Evolutionary conservation across 1,140 invertebrate species (phyloP), one percentile per base, ranked within the genome.

Genomic region (Andrena cerasifolii): DNA sequence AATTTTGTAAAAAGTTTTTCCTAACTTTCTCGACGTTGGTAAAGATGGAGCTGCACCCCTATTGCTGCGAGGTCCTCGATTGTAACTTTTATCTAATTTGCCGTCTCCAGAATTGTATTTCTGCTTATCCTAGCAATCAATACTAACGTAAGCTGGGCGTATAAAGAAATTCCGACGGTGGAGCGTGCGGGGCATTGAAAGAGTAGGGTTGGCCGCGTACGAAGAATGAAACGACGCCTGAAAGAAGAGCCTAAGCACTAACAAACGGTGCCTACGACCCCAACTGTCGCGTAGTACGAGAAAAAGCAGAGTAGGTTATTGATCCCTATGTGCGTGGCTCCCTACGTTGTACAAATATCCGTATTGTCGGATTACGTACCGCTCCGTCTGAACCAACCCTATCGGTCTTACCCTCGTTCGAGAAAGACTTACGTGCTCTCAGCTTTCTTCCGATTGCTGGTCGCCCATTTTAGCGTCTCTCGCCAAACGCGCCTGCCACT

Each of bases 231-330:
- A 33, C 18, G 12, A 51, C 3, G 36, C 1, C 12, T 16, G 14
- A 31, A 0, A 24, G 28, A 36, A 24, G 14, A 36, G 24, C 1
- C 0, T 53, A 49, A 24, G 18, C 16, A 21, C 10, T 0, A 24
- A 10, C 33, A 10, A 36, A 40, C 14, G 58, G 14, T 21, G 33
- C 10, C 58, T 61, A 61, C 58, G 33, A 40, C 43, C 26, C 36
- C 26, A 58, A 65, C 26, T 16, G 4, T 26, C 26, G 18, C 45
- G 1, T 62, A 33, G n/a, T 24, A 28, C n/a, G 26, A 58, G n/a
- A 68, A 85, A n/a, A 80, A 83, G 75, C 79, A 85, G 80, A 83
- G 80, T 83, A 82, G 87, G 85, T 87, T 89, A 89, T 89, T 87
- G 88, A 89, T 89, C 84, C 6, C 79, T 76, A 59, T 72, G 68